A percentile compares a stretch with the other conserved stretches of the same genome.
These are phyloP conservation scores for Takifugu rubripes DNA, from an alignment of 2,797 vertebrate genomes.

Conservation along the genomic window DNA sequence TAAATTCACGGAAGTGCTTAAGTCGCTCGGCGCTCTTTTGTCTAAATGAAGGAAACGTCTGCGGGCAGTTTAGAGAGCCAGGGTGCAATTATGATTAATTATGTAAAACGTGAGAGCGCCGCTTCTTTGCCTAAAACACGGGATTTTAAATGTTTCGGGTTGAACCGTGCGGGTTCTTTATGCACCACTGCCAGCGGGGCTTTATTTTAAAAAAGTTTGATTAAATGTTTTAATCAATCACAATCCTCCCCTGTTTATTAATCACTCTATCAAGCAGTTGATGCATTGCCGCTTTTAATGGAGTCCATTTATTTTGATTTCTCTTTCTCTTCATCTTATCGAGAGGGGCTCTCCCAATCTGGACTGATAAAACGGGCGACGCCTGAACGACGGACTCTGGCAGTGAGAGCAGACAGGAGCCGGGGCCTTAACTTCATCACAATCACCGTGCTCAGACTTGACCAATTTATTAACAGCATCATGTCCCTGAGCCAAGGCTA, in stretches of 20 bases:
- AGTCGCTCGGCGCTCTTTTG: slow-evolving; percentile 55
- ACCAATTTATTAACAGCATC: slow-evolving; percentile 95
- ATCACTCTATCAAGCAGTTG: slow-evolving; percentile 99
- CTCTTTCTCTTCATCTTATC: slow-evolving; percentile 95
- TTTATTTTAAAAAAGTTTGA: slow-evolving; percentile 91
- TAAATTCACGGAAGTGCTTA: slow-evolving; percentile 48
- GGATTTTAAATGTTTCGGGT: slow-evolving; percentile 18
- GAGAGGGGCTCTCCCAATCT: slow-evolving; percentile 92
- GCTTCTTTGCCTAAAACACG: slow-evolving; percentile 8
- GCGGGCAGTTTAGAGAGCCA: slow-evolving; percentile 24
- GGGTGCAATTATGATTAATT: slow-evolving; percentile 25
- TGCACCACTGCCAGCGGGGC: slow-evolving; percentile 65
- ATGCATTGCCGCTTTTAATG: slow-evolving; percentile 99
- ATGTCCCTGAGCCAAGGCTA: slow-evolving; percentile 81
- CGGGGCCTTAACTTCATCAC: slow-evolving; percentile 86
- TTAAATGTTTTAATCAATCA: slow-evolving; percentile 99
- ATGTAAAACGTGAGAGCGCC: slow-evolving; percentile 13
- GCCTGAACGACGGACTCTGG: slow-evolving; percentile 55
- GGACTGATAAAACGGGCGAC: slow-evolving; percentile 86
- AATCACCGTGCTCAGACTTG: slow-evolving; percentile 83
- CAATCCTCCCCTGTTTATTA: slow-evolving; percentile 96
- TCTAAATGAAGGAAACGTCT: slow-evolving; percentile 34
- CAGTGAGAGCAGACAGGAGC: slow-evolving; percentile 75
- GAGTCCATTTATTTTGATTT: slow-evolving; percentile 99
- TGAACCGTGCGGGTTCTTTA: slow-evolving; percentile 48